Evolutionary conservation across 2,113 vertebrate species (phyloP), one percentile per base, ranked within the genome.

Genomic region (Ochotona curzoniae): DNA sequence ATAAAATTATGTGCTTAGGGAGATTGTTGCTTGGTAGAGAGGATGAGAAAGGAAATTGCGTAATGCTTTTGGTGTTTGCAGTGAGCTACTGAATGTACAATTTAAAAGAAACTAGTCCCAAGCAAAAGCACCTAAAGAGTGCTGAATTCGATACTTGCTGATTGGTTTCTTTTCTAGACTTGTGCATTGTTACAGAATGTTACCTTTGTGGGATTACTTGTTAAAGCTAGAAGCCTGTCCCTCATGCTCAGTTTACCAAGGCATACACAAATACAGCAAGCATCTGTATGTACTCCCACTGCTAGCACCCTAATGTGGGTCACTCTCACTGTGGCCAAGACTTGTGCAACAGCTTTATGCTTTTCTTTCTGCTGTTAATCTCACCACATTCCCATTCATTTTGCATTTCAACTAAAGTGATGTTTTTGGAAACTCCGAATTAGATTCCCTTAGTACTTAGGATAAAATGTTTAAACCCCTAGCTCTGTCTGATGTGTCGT

Each of bases 371-470:
- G 21, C 17, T 71, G 32, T 11, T 64, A 12, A n/a, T 84, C 25
- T 61, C 26, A 38, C 30, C 51, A n/a, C 49, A 51, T 57, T 74
- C 49, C 38, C 13, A 51, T 32, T 30, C 23, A 32, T 49, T 78
- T 47, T 83, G 18, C 32, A 28, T 21, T 83, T 87, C 25, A 86
- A n/a, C 38, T n/a, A 64, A 10, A 78, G 71, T 23, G 57, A 28
- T 69, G 49, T 66, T 87, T 95, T 76, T 83, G 83, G 63, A 90
- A 78, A 76, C 47, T 90, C 74, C 86, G 32, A 81, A 67, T 20
- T 49, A 23, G 35, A 47, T 90, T 90, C n/a, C 35, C 20, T 14
- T 75, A 86, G 32, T 23, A 51, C 28, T 86, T 32, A 67, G 66
- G 28, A n/a, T 90, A 74, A 86, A 54, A 81, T n/a, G 21, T 86